Base-by-base conservation (phyloP, 2,113 vertebrate species). In the Triplophysa rosa region DNA sequence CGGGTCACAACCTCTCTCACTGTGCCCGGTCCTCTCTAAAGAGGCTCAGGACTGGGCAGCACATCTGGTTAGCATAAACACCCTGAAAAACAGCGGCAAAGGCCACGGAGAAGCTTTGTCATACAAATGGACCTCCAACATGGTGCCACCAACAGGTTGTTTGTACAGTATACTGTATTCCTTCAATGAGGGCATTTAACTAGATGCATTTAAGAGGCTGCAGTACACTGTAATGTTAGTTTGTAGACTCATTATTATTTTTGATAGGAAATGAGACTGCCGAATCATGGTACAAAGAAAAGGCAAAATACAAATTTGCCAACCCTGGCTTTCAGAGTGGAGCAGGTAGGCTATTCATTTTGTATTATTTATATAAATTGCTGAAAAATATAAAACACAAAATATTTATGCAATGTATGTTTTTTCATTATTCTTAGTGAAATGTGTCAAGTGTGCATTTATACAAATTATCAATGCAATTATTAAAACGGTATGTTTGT, bases 271-370 rank as follows among this genome's bases (percentile, higher is more conserved):
- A 80, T 8, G 88, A 89, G 67, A 84, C 87, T 67, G 85, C 83
- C 16, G 87, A 88, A 26, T 77, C 83, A 9, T 89, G 89, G 89
- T 89, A 90, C 79, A 83, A 87, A n/a, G 88, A 90, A 69, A 86
- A 64, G 40, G 29, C 67, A 11, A 86, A 87, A 61, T 89, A 87
- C 76, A 82, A 84, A 29, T 89, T 89, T 76, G 75, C 68, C 19
- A 61, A 40, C 40, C 89, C 87, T 4, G 86, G 86, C 1, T 88
- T 83, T 81, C 81, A 86, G 29, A 86, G 42, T 33, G 86, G 86
- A 71, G 56, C 86, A 85, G 89, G 88, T 90, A 77, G 26, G 64
- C 24, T 68, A 6, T 45, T 8, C 7, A 37, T 54, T 37, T 47
- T 29, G 58, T 40, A 40, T 11, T 70, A 23, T 8, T 14, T 74